Evolutionary conservation across 1,140 invertebrate genomes (phyloP), one percentile per base, ranked within the genome.

Genomic region (Drosophila ficusphila): DNA sequence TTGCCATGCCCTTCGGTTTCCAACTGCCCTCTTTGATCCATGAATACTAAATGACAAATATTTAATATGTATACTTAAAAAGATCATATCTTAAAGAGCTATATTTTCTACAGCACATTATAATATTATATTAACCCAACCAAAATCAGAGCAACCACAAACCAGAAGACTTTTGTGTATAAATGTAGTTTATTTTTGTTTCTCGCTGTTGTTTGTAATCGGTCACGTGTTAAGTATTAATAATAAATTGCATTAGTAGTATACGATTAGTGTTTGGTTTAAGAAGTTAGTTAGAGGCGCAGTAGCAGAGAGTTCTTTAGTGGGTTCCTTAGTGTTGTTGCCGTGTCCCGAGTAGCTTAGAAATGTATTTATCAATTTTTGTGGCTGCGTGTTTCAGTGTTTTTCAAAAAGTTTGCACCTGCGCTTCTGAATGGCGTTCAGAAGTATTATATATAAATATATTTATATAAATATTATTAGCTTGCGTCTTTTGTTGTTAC

Each of bases 221-320:
- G 46, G 69, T 72, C 57, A 46, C 41, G 69, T 72, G 69, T 72
- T 70, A 52, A 72, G 60, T 72, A 72, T 72, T 72, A 72, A 72
- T 72, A 72, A 72, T 71, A 72, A 72, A 72, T 72, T 72, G 69
- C 69, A 41, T 72, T 72, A 72, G 47, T 72, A 72, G 69, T 72
- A 72, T 72, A 72, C 56, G 68, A 72, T 72, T 72, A 72, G 68
- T 72, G 67, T 61, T 72, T 72, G 38, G 33, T 72, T 61, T 70
- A 58, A 70, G 67, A 72, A 72, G 47, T 61, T 72, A 72, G 68
- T 72, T 72, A 72, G 69, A 72, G 69, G 68, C 69, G 69, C 69
- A 72, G 60, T 72, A 72, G 68, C 68, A 72, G 68, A 72, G 33
- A 72, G 69, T 72, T 72, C 11, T 12, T 27, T 56, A 36, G 36